These are phyloP conservation scores for Pyrocephalus nanus DNA, from an alignment of 2,797 vertebrate species.

Conservation along the genomic window DNA sequence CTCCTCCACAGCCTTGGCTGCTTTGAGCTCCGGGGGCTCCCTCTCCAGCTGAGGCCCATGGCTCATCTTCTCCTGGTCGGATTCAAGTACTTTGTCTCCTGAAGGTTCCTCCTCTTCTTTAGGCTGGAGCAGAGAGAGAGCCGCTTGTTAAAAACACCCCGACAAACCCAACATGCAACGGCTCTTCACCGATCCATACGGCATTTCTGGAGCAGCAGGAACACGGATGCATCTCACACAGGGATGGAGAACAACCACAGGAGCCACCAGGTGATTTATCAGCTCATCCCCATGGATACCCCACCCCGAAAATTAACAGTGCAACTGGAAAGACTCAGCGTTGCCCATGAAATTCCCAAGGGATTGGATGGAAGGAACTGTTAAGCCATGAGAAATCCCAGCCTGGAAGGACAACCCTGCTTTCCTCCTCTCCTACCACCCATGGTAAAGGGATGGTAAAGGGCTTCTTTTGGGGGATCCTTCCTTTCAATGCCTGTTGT, in stretches of 20 bases:
- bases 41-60: conserved; percentile 58
- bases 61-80: conserved; percentile 70
- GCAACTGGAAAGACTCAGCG: background rate
- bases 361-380: background rate
- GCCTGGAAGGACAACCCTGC: background rate
- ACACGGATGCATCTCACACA: background rate
- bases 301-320: background rate
- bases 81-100: conserved; percentile 79
- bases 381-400: background rate
- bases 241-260: background rate
- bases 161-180: accelerated
- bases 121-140: conserved; percentile 71
- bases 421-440: background rate
- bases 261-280: background rate
- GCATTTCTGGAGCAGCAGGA: background rate
- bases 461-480: background rate
- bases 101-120: conserved; percentile 75
- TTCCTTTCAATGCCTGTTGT: background rate
- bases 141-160: background rate
- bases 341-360: background rate
- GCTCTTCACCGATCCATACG: background rate
- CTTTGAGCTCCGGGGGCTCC: conserved; percentile 60
- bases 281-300: background rate
- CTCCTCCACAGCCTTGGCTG: conserved; percentile 78
- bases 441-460: background rate